Base-by-base conservation (phyloP, 1,140 invertebrate species). In the Battus philenor region DNA sequence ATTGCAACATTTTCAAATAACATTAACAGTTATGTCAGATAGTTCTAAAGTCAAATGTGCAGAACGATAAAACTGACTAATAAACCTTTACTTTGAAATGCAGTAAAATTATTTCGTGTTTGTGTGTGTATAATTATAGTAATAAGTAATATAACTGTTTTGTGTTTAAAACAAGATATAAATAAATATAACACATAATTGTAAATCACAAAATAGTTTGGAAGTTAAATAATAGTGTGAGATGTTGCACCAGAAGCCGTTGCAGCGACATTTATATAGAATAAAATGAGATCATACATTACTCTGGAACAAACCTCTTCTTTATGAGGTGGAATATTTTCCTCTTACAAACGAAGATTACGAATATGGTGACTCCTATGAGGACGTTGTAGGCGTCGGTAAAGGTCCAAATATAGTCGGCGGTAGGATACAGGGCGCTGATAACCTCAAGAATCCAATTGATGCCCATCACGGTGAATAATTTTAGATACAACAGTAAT, bases 291-390 rank as follows among this genome's bases (percentile, higher is more conserved):
- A 13, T 46, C 36, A 20, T 51, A 51, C 49, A 20, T 51, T 33
- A 57, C 48, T 46, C 38, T 29, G 24, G 7, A 26, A 62, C 60
- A 16, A 63, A 85, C 79, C 81, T 82, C 48, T 83, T 78, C 54
- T 78, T 85, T 7, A 87, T 56, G 2, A 83, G 57, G 2, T 62
- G 55, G 48, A 75, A 71, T 39, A 83, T 87, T 49, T 86, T 86
- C 46, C 64, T 70, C 50, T 88, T 88, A 56, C 86, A 87, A 8
- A 88, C 83, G 54, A 88, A 88, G 36, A 88, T 86, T 12, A 87
- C 60, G 56, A 88, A 88, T 13, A 87, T 83, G 13, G 72, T 77
- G 1, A 87, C 20, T 1, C 87, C 86, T 15, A 80, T 72, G 44
- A 85, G 71, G 1, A 81, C 71, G 26, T 82, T 85, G 63, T 78